These are phyloP conservation scores for Selenia dentaria DNA, from an alignment of 2,888 invertebrate genomes.

Conservation along the genomic window DNA sequence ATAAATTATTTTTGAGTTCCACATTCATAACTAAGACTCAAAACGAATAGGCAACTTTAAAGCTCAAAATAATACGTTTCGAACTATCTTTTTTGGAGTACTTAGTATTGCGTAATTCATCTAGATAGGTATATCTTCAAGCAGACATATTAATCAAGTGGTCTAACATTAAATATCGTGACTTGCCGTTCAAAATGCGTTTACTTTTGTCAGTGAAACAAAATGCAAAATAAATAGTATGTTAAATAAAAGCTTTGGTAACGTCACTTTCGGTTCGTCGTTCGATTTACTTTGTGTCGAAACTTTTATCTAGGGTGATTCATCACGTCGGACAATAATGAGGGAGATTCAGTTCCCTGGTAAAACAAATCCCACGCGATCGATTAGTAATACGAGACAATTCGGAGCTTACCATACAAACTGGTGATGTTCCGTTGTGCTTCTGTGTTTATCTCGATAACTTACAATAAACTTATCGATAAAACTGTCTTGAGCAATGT, in stretches of 20 bases:
- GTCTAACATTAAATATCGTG: slow-evolving; percentile 49
- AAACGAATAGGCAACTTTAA: too few relatives aligned
- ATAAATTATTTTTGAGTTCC: too few relatives aligned
- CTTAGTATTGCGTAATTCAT: too few relatives aligned
- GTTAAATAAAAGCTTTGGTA: slow-evolving; percentile 62
- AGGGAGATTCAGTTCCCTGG: slow-evolving; percentile 66
- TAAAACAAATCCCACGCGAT: slow-evolving; percentile 71
- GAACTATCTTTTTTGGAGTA: too few relatives aligned
- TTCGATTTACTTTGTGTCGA: slow-evolving; percentile 72
- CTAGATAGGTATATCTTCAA: too few relatives aligned
- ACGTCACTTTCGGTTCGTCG: slow-evolving; percentile 49
- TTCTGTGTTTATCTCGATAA: too few relatives aligned
- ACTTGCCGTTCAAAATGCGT: slow-evolving; percentile 47
- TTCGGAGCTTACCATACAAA: slow-evolving; percentile 51
- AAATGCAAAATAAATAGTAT: slow-evolving; percentile 58
- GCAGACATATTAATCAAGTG: slow-evolving; percentile 4
- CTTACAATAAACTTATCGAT: too few relatives aligned
- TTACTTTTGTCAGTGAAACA: slow-evolving; percentile 39
- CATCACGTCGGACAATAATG: slow-evolving; percentile 74
- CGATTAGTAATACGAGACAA: slow-evolving; percentile 76
- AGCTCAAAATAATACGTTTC: too few relatives aligned
- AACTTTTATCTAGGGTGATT: slow-evolving; percentile 76
- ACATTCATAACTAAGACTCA: too few relatives aligned
- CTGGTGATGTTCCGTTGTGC: slow-evolving; percentile 6
- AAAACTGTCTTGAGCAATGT: too few relatives aligned